These are phyloP conservation scores for Noctua comes DNA, from an alignment of 2,888 invertebrate genomes.

Conservation along the genomic window DNA sequence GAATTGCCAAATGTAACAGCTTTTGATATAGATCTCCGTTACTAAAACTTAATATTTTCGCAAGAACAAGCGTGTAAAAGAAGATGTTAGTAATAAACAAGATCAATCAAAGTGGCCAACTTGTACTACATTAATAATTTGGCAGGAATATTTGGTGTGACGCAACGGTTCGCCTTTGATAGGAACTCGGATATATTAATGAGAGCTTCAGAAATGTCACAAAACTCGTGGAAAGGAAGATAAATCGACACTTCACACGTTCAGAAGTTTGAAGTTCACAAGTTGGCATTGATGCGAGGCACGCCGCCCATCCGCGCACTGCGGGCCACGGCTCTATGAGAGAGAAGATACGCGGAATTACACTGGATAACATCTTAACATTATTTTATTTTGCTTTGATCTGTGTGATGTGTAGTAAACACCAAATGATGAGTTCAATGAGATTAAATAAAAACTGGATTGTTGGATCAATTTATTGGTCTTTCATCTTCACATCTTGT, in stretches of 20 bases:
- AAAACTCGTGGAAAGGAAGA: conserved; percentile 65
- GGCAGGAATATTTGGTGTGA: conserved; percentile 56
- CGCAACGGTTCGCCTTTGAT: conserved; percentile 61
- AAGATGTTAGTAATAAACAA: conserved; percentile 57
- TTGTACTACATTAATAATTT: conserved; percentile 59
- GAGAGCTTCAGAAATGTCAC: conserved; percentile 64
- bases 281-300: conserved; percentile 67
- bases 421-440: conserved; percentile 40
- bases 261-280: conserved; percentile 69
- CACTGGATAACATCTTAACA: conserved; percentile 53
- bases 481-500: conserved; percentile 38
- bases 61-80: conserved; percentile 59
- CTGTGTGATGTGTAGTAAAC: conserved; percentile 54
- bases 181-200: conserved; percentile 63
- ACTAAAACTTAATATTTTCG: conserved; percentile 45
- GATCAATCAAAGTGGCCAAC: conserved; percentile 61
- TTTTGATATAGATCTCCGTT: conserved; percentile 32
- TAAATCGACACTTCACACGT: conserved; percentile 70
- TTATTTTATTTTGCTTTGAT: conserved; percentile 59
- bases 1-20: conserved; percentile 33
- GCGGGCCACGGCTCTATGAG: conserved; percentile 46
- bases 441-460: conserved; percentile 45
- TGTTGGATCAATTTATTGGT: conserved; percentile 48
- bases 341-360: conserved; percentile 46
- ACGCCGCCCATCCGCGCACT: conserved; percentile 56